Conservation (phyloP, 2,113 vertebrate genomes). For the Copsychus sechellarum region DNA sequence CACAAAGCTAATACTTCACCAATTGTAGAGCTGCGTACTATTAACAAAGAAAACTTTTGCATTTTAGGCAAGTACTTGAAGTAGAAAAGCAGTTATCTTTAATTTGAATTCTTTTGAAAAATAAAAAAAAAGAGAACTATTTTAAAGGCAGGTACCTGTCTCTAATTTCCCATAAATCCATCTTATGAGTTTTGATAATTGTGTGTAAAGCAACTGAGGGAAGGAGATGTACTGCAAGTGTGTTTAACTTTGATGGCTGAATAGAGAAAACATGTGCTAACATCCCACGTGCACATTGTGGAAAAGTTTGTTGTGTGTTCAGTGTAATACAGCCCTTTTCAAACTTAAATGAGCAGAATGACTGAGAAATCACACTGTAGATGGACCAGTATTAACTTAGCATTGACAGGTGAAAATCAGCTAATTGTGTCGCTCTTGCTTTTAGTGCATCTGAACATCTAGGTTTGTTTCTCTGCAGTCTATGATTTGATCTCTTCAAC, state of each 20-base stretch:
- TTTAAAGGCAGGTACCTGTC: background rate
- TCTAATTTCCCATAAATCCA: background rate
- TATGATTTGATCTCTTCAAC: background rate
- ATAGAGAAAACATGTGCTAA: background rate
- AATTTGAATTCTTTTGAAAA: background rate
- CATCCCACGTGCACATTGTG: background rate
- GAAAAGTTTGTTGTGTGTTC: background rate
- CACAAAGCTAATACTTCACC: background rate
- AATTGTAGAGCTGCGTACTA: background rate
- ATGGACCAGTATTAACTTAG: background rate
- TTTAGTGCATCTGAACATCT: background rate
- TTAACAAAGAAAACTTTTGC: background rate
- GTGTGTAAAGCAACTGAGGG: background rate
- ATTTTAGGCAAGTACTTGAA: background rate
- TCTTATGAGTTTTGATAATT: background rate
- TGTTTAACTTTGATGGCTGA: background rate
- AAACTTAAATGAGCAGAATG: background rate
- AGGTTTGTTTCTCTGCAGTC: background rate
- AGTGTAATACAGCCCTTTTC: background rate
- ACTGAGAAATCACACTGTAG: background rate
- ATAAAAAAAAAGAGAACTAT: background rate
- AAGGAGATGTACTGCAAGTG: background rate
- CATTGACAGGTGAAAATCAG: background rate
- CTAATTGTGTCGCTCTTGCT: background rate
- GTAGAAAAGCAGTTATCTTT: background rate